Evolutionary conservation across 2,888 invertebrate genomes (phyloP), one percentile per base, ranked within the genome.

Genomic region (Erpobdella octoculata): DNA sequence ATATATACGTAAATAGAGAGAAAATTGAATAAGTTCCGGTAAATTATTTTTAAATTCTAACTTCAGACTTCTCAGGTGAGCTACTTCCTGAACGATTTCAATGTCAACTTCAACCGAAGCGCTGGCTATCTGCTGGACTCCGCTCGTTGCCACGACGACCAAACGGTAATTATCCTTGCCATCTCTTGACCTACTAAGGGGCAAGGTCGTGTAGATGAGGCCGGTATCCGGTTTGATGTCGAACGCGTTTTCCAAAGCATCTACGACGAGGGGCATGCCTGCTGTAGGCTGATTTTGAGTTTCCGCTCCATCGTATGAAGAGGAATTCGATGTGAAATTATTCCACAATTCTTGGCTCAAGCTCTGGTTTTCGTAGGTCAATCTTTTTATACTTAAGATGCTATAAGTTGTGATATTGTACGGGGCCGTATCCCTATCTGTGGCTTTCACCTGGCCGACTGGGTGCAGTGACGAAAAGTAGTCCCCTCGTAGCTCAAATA

Each of bases 71-170:
- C 53, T 53, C 9, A 25, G 53, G 21, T 28, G 53, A 53, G 21
- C 28, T 53, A 25, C 28, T 12, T 1, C 53, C 28, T 53, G 53
- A 1, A 2, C 21, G 28, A 69, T 25, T 15, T 58, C 33, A 9
- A 69, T 48, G 25, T 41, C 15, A 12, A 69, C 58, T 38, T 69
- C 48, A 33, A 37, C 48, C 18, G 18, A 21, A 18, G 35, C 33
- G 15, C 21, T 69, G 48, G 35, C 58, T n/a, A 69, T 21, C 31
- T n/a, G 33, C 5, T 28, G 15, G 21, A 41, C 58, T 28, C 69
- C 69, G 36, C 69, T 69, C 15, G 53, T 69, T 18, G 69, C 69
- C 21, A 21, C 3, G 3, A 69, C 58, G 12, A 58, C 15, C 69
- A 69, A n/a, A 6, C 31, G 35, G 35, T 36, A 69, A n/a, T 48